phyloP scores from a whole-genome alignment of 2,797 vertebrate genomes.

The Muraenolepis orangiensis region DNA sequence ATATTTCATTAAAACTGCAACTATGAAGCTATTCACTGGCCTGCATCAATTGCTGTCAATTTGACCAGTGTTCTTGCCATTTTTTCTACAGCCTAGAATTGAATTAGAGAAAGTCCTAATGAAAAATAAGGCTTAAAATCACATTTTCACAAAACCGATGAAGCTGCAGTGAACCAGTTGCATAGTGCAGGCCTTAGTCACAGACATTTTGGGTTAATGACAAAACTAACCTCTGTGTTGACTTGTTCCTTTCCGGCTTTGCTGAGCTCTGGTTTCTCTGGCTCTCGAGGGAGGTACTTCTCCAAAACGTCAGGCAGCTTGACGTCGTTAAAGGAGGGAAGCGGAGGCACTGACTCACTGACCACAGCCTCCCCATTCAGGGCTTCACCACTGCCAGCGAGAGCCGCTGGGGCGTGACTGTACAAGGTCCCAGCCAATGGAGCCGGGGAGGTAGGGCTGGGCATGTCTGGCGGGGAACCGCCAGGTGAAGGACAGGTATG shows the following conservation, averaged over 20 bases:
- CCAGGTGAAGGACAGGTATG: slow-evolving; percentile 32
- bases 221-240: slow-evolving; percentile 59
- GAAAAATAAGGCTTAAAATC: too few species aligned
- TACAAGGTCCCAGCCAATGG: slow-evolving; percentile 22
- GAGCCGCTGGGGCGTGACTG: slow-evolving; percentile 22
- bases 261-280: slow-evolving; percentile 56
- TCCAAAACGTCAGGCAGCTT: slow-evolving; percentile 80
- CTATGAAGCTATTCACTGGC: not conserved
- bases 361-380: slow-evolving; percentile 41
- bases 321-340: slow-evolving; percentile 74
- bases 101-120: not conserved
- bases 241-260: slow-evolving; percentile 51
- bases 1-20: not conserved
- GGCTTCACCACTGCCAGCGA: slow-evolving; percentile 33
- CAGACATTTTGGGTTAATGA: not conserved
- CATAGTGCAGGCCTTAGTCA: not conserved
- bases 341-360: slow-evolving; percentile 63
- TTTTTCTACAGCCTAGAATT: not conserved
- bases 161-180: not conserved
- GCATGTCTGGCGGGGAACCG: slow-evolving; percentile 20
- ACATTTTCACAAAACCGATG: not conserved
- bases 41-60: not conserved
- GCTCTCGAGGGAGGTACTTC: slow-evolving; percentile 75
- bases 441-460: slow-evolving; percentile 19
- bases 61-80: not conserved